A percentile compares a stretch with the other conserved stretches of the same genome.
Conservation (phyloP, 2,797 vertebrate genomes). For the Echeneis naucrates region DNA sequence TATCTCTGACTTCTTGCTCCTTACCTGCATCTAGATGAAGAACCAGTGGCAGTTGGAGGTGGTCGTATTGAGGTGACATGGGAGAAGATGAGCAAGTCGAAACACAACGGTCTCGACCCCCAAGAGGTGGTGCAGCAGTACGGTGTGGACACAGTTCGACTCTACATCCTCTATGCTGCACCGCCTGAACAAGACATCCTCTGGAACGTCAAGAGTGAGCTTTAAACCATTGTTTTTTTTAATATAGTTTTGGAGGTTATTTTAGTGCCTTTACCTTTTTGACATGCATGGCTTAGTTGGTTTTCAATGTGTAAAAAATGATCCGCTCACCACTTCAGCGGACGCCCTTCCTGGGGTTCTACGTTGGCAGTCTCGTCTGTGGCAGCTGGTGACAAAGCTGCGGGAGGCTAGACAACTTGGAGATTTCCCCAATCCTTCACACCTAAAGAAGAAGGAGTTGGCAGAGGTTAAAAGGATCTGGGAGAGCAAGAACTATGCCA, state of each 20-base stretch:
- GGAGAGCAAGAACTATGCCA: slow-evolving; percentile 88
- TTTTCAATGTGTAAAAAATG: neutral
- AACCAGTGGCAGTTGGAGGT: slow-evolving; percentile 82
- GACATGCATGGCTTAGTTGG: neutral
- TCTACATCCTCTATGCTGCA: slow-evolving; percentile 93
- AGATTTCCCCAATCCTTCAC: slow-evolving; percentile 77
- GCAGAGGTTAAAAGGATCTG: slow-evolving; percentile 88
- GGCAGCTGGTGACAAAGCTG: slow-evolving; percentile 90
- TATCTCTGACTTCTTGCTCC: slow-evolving; percentile 4
- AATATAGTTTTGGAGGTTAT: neutral
- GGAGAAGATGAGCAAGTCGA: slow-evolving; percentile 99
- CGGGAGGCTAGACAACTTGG: slow-evolving; percentile 84
- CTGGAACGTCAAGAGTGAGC: slow-evolving; percentile 95
- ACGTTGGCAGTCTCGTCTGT: slow-evolving; percentile 94
- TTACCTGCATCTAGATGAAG: slow-evolving; percentile 77
- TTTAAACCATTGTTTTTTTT: neutral
- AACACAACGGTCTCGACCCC: slow-evolving; percentile 95
- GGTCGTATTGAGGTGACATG: slow-evolving; percentile 88
- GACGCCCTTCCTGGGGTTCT: slow-evolving; percentile 93
- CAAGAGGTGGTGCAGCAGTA: slow-evolving; percentile 89
- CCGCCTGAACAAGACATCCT: slow-evolving; percentile 96
- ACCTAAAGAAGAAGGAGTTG: slow-evolving; percentile 86
- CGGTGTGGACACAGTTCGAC: slow-evolving; percentile 92
- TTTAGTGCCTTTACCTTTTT: neutral
- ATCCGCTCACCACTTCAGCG: slow-evolving; percentile 74